Conservation (phyloP, 2,113 vertebrate genomes). For the Myotis lucifugus region DNA sequence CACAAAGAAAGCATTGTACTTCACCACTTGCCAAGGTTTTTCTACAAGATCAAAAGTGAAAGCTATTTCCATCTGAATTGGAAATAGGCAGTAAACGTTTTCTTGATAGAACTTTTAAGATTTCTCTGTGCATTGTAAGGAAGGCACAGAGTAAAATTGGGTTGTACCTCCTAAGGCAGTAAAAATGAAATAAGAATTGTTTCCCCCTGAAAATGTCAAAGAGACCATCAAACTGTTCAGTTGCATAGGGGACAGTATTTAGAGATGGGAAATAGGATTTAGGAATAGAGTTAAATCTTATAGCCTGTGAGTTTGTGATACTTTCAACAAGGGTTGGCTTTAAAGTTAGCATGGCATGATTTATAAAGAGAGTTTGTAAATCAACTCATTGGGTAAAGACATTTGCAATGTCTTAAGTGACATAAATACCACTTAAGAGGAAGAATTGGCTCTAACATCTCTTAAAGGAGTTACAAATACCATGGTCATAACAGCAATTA, state of each 20-base stretch:
- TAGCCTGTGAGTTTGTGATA: background rate
- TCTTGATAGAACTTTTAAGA: constrained; percentile 61
- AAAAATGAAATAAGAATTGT: background rate
- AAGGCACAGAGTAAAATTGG: constrained; percentile 39
- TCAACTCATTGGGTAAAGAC: background rate
- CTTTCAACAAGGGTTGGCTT: background rate
- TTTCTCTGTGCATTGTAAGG: constrained; percentile 42
- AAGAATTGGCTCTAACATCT: background rate
- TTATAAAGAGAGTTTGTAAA: constrained; percentile 25
- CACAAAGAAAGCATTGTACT: constrained; percentile 79
- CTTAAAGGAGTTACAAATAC: background rate
- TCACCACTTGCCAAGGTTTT: constrained; percentile 57
- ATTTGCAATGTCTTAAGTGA: background rate
- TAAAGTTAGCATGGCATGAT: constrained; percentile 7
- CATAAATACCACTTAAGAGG: background rate
- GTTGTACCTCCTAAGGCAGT: constrained; percentile 12
- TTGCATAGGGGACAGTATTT: background rate
- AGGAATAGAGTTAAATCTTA: constrained; percentile 15
- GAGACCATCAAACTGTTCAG: constrained; percentile 31
- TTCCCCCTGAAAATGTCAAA: constrained; percentile 33
- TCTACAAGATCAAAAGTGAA: constrained; percentile 78
- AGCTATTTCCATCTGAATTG: constrained; percentile 77
- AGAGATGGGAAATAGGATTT: constrained; percentile 54
- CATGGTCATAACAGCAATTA: background rate
- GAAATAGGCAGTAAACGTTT: constrained; percentile 67